Conservation (phyloP, 2,113 vertebrate genomes). For the Plectropomus leopardus region DNA sequence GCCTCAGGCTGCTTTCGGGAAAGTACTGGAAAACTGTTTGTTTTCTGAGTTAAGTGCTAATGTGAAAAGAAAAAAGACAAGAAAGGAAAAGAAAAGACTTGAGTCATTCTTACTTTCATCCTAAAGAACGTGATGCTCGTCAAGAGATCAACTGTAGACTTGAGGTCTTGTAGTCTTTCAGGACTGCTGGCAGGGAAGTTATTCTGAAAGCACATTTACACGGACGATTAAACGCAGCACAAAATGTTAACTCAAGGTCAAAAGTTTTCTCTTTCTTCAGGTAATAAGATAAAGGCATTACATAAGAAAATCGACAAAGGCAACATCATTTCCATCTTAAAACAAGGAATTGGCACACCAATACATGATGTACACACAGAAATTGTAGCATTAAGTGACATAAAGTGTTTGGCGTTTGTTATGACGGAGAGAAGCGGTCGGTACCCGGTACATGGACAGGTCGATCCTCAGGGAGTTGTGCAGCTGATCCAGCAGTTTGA, state of each 20-base stretch:
- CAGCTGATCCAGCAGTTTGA: slow-evolving; percentile 97
- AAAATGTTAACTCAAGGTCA: background rate
- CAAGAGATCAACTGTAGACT: slow-evolving; percentile 97
- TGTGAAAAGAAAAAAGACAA: background rate
- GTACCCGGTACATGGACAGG: slow-evolving; percentile 98
- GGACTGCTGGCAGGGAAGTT: slow-evolving; percentile 99
- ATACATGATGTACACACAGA: background rate
- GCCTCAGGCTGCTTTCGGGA: slow-evolving; percentile 42
- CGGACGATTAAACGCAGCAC: background rate
- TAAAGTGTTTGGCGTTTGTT: background rate
- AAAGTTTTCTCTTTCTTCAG: background rate
- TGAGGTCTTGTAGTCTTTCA: slow-evolving; percentile 96
- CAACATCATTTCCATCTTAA: background rate
- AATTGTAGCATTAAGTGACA: background rate
- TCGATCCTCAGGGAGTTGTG: slow-evolving; percentile 98
- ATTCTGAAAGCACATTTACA: slow-evolving; percentile 85
- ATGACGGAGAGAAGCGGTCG: slow-evolving; percentile 7
- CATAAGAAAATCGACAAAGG: background rate
- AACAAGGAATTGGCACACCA: too few relatives aligned
- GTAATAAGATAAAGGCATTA: background rate
- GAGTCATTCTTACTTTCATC: slow-evolving; percentile 91
- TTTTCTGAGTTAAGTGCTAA: background rate
- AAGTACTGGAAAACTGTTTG: slow-evolving; percentile 32
- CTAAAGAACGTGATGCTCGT: slow-evolving; percentile 99
- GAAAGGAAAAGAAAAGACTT: slow-evolving; percentile 64